Base-by-base conservation (phyloP, 2,888 invertebrate genomes). In the Anthophora plumipes region DNA sequence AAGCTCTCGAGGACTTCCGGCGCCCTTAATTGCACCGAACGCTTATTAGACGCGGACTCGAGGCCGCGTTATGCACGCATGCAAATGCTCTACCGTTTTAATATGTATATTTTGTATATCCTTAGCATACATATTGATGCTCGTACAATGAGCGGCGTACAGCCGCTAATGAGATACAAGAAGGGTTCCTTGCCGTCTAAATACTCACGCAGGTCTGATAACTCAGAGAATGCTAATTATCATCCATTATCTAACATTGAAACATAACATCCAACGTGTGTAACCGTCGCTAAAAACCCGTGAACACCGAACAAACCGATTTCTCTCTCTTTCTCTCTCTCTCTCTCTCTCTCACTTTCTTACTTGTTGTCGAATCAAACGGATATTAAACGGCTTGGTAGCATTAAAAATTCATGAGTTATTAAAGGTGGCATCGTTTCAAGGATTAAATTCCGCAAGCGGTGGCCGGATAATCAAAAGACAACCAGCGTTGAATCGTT, bases 91-190 rank as follows among this genome's bases (percentile, higher is more conserved):
- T 41, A 46, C 57, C 63, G 50, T 59, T 54, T 78, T 78, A 69
- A 69, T 78, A 78, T 70, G 78, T 69, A 78, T 64, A 78, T 69
- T 78, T 78, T 78, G 57, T 78, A 37, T 68, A 60, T 57, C 31
- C 48, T 50, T 50, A 25, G 50, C 59, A 41, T 78, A 22, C 64
- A 14, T 63, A 78, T 77, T 57, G 69, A 39, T 48, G 52, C 14
- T 50, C 63, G 17, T 22, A 78, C 55, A 63, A 57, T 77, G n/a
- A n/a, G 61, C n/a, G n/a, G 50, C 37, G 37, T 55, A 43, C 48
- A 37, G 4, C 31, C 9, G 14, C 57, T 78, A 78, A 78, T 77
- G 37, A 78, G 67, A 77, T 55, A 41, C 52, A n/a, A 20, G 25
- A 20, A 57, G 54, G 46, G 37, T 22, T 48, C n/a, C 4, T 25